Evolutionary conservation across 2,797 vertebrate genomes (phyloP), one percentile per base, ranked within the genome.

Genomic region (Philypnodon macrostomus): DNA sequence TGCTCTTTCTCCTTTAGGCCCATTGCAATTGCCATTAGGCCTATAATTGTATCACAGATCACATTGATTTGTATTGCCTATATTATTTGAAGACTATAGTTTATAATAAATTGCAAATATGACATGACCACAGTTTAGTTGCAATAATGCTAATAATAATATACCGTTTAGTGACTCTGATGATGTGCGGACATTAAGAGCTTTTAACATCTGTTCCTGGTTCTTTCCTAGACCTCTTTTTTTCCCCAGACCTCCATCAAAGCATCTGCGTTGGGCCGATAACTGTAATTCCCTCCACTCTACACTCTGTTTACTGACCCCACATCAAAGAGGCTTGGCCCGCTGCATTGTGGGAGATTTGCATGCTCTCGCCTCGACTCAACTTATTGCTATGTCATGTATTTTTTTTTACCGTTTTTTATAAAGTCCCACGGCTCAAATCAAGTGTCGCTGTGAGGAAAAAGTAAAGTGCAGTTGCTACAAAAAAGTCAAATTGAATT

Each of bases 201-300:
- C 21, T 23, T 3, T 23, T 23, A 23, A 3, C 3, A 23, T 23
- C 3, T 23, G 3, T 23, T 23, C 54, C 67, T 65, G 53, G 53
- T 53, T 60, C 53, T 44, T 58, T 38, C 31, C 57, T 34, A 29
- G 12, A 9, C 27, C 27, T 44, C 48, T 16, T 8, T 14, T 45
- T 71, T 75, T 23, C 21, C 78, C 79, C 60, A 75, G 73, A 55
- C 47, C 66, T 77, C 73, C 75, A 79, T 83, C 78, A 83, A 75
- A 77, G 71, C 73, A 79, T 83, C 75, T 81, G 77, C 64, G 23
- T 66, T 59, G 63, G 69, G 79, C 76, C 72, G 78, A 84, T 76
- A 81, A 80, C 76, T 73, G 65, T 80, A 78, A 81, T 81, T 81
- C 81, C 66, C 63, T 73, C 76, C 73, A 76, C 76, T 78, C 63